These are phyloP conservation scores for Allacma fusca DNA, from an alignment of 2,888 invertebrate species.

Conservation along the genomic window DNA sequence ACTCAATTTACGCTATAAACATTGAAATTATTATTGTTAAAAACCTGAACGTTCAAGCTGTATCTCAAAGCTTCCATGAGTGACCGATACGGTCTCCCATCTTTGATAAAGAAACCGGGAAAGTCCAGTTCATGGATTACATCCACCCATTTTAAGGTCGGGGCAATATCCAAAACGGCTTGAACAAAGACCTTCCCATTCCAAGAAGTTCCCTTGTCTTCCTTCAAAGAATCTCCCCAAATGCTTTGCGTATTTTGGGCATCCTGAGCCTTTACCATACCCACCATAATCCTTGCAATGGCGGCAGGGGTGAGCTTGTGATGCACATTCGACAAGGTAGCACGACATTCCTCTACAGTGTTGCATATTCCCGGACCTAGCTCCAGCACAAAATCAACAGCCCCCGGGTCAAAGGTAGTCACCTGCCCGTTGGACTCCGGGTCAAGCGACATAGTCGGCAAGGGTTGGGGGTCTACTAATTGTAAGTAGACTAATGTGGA, in stretches of 20 bases:
- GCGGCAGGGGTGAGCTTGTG: constrained; percentile 81
- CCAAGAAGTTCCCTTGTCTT: constrained; percentile 70
- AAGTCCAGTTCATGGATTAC: constrained; percentile 92
- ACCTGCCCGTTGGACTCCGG: constrained; percentile 47
- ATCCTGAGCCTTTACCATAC: constrained; percentile 85
- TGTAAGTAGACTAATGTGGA: neutral
- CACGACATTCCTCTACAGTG: constrained; percentile 86
- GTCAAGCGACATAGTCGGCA: constrained; percentile 43
- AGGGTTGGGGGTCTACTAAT: no score
- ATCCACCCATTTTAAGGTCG: constrained; percentile 90
- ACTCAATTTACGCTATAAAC: no score
- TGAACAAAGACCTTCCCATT: constrained; percentile 93
- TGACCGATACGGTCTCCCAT: constrained; percentile 82
- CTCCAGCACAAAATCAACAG: constrained; percentile 90
- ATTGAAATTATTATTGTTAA: no score
- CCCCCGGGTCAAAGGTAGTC: constrained; percentile 57
- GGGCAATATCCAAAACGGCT: constrained; percentile 84
- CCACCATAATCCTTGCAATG: constrained; percentile 83
- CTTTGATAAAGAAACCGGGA: constrained; percentile 85
- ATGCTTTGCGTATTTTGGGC: constrained; percentile 70
- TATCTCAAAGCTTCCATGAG: constrained; percentile 82
- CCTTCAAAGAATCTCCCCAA: constrained; percentile 59
- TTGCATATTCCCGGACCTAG: constrained; percentile 89
- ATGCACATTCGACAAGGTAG: constrained; percentile 79
- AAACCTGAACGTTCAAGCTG: constrained; percentile 78